Evolutionary conservation across 2,888 invertebrate genomes (phyloP).

Genomic region (Tachystola acroxantha): DNA sequence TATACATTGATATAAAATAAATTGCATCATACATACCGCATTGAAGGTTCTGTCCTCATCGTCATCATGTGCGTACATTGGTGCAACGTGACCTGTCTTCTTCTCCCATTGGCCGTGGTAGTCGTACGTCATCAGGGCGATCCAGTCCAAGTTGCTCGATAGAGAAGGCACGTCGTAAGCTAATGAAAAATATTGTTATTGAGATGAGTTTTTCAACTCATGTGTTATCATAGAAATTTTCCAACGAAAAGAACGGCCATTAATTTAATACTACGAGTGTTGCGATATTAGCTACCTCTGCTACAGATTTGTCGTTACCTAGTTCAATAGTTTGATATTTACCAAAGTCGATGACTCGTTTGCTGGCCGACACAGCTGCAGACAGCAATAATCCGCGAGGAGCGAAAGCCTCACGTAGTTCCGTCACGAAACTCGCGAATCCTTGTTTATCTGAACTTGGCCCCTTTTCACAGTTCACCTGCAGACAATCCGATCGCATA

Average conservation of each 20-base stretch:
- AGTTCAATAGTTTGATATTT: too few relatives aligned
- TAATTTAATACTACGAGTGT: too few relatives aligned
- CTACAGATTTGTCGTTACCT: too few relatives aligned
- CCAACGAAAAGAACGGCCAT: too few relatives aligned
- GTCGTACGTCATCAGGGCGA: slow-evolving; percentile 94
- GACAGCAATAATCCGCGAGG: slow-evolving; percentile 86
- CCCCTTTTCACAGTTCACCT: slow-evolving; percentile 90
- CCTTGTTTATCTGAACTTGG: slow-evolving; percentile 88
- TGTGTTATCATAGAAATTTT: too few relatives aligned
- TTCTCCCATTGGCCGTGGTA: slow-evolving; percentile 96
- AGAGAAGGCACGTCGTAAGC: slow-evolving; percentile 87
- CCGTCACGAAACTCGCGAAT: slow-evolving; percentile 86
- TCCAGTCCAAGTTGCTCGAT: slow-evolving; percentile 91
- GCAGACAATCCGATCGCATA: too few relatives aligned
- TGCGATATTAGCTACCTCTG: too few relatives aligned
- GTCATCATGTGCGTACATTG: slow-evolving; percentile 87
- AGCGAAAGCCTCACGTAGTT: slow-evolving; percentile 84
- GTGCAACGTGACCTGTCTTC: slow-evolving; percentile 92
- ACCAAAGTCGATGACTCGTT: slow-evolving; percentile 89
- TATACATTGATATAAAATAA: too few relatives aligned
- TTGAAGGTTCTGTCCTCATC: slow-evolving; percentile 88
- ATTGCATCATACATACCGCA: too few relatives aligned
- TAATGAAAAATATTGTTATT: slow-evolving; percentile 19
- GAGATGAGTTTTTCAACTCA: too few relatives aligned
- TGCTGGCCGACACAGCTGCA: slow-evolving; percentile 91